phyloP scores from a whole-genome alignment of 1,140 invertebrate species.

The Cyclina sinensis region DNA sequence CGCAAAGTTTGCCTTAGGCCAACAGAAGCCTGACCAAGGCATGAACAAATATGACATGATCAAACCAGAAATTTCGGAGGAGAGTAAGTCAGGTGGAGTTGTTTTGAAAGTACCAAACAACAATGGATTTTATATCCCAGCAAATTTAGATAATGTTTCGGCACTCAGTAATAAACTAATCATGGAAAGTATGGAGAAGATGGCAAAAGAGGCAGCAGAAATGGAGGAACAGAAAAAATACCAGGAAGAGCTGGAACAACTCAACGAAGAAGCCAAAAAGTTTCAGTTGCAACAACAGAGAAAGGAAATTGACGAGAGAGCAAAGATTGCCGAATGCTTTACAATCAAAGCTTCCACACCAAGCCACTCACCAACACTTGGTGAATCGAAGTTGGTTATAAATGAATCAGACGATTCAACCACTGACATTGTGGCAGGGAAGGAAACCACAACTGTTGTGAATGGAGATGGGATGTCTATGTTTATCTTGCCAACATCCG shows the following conservation, averaged over 20 bases:
- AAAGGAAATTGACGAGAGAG: constrained; percentile 27
- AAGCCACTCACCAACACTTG: background rate
- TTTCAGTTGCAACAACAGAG: constrained; percentile 19
- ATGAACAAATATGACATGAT: constrained; percentile 38
- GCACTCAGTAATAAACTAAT: constrained; percentile 45
- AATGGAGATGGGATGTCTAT: constrained; percentile 71
- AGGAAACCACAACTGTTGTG: constrained; percentile 62
- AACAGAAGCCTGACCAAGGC: constrained; percentile 65
- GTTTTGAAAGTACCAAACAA: constrained; percentile 53
- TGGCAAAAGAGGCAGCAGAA: constrained; percentile 46
- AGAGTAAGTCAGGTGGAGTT: constrained; percentile 3
- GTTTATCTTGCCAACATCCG: constrained; percentile 73
- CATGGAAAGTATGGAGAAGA: constrained; percentile 40
- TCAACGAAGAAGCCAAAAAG: constrained; percentile 31
- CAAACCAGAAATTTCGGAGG: constrained; percentile 54
- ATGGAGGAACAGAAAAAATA: constrained; percentile 60
- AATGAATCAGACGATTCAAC: constrained; percentile 52
- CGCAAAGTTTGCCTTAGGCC: constrained; percentile 75
- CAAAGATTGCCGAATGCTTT: constrained; percentile 57
- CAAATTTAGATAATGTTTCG: constrained; percentile 54
- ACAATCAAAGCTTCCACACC: constrained; percentile 53
- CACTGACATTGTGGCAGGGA: constrained; percentile 33
- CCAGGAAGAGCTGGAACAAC: constrained; percentile 48
- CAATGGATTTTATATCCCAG: constrained; percentile 44
- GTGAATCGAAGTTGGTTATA: constrained; percentile 23